These are phyloP conservation scores for Lasioglossum marginatum DNA, from an alignment of 2,888 invertebrate species.

Conservation along the genomic window DNA sequence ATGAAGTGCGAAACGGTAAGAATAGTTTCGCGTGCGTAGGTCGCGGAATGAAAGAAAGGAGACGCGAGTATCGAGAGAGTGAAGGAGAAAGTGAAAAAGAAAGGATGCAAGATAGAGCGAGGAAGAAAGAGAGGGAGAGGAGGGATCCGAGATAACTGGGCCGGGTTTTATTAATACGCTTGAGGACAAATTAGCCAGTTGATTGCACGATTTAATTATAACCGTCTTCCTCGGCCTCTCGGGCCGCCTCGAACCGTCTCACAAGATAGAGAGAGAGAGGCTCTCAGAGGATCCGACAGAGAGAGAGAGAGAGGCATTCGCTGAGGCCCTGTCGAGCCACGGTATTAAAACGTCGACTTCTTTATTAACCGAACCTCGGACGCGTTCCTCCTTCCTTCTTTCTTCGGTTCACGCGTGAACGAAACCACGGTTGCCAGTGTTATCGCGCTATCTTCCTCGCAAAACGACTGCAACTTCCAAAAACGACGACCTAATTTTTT, in stretches of 20 bases:
- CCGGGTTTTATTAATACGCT: constrained; percentile 80
- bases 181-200: constrained; percentile 83
- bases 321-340: constrained; percentile 75
- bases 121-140: constrained; percentile 3
- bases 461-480: constrained; percentile 44
- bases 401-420: constrained; percentile 50
- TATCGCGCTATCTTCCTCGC: constrained; percentile 59
- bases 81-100: neutral
- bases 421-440: constrained; percentile 34
- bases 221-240: constrained; percentile 69
- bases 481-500: constrained; percentile 60
- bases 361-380: constrained; percentile 79
- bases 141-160: constrained; percentile 60
- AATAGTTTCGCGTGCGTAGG: constrained; percentile 66
- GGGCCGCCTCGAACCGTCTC: constrained; percentile 49
- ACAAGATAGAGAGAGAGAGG: constrained; percentile 18
- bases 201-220: constrained; percentile 83
- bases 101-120: neutral
- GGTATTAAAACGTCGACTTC: constrained; percentile 83
- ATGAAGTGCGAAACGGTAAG: constrained; percentile 65
- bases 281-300: neutral
- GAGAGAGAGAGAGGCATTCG: constrained; percentile 56
- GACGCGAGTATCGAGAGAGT: neutral
- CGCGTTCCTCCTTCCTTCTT: constrained; percentile 59
- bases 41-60: constrained; percentile 48